Base-by-base conservation (phyloP, 2,113 vertebrate genomes). In the Emydura subglobosa region DNA sequence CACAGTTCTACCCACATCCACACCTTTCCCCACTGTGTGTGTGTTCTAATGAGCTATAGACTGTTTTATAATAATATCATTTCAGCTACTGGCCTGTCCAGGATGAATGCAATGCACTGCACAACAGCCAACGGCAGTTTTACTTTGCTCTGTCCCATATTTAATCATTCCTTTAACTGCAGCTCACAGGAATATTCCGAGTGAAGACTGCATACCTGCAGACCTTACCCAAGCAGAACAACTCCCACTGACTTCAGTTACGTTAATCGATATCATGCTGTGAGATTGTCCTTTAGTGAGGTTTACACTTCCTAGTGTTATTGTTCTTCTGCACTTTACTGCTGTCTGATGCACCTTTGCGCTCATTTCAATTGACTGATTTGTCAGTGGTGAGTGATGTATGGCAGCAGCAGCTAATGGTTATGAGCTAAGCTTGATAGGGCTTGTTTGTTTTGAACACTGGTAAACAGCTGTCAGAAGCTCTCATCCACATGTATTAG, bases 151-250 rank as follows among this genome's bases (percentile, higher is more conserved):
- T 92, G 44, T 31, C 47, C 81, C 19, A 51, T 19, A 88, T 3
- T 68, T 92, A 92, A 88, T 89, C 42, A 85, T 57, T 87, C 86
- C 27, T 86, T 86, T 94, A 44, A 74, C 51, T 82, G 1, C 47
- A 84, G 10, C 61, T 51, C 34, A 5, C 42, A 59, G 31, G 74
- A 87, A 24, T 13, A 5, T 68, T 94, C 83, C 88, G 82, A 44
- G 59, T 55, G 61, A 91, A 55, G 74, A 50, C 31, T 93, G 92
- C 95, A 89, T 91, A 94, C 88, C 59, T 83, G 76, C 78, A 93
- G 31, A 42, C 42, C 24, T 39, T 24, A 79, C 31, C 19, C 12
- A 78, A 10, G 42, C 42, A 78, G 74, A 78, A 44, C 25, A 78
- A 44, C 25, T 27, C 42, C 13, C 42, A 47, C 13, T 49, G 55